A percentile compares a stretch with the other conserved stretches of the same genome.
These are phyloP conservation scores for Lepidurus apus DNA, from an alignment of 1,140 invertebrate genomes.

Conservation along the genomic window DNA sequence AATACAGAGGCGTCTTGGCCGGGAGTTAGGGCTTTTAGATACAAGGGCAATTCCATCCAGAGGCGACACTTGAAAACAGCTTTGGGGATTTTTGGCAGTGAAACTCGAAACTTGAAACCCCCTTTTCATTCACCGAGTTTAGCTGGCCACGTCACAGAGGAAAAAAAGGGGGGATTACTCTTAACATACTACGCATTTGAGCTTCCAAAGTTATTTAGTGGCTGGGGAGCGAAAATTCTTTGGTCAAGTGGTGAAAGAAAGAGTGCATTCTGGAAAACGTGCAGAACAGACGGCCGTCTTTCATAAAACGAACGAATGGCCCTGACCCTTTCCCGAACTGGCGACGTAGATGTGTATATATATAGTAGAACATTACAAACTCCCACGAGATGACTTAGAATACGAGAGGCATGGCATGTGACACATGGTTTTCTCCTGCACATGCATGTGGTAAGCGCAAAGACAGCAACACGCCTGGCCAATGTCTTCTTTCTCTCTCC, in stretches of 20 bases:
- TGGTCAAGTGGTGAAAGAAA: constrained; percentile 14
- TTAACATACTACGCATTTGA: not conserved
- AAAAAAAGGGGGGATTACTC: not conserved
- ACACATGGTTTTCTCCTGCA: constrained; percentile 15
- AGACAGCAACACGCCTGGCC: constrained; percentile 8
- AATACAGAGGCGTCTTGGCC: too few species aligned
- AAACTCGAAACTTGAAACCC: too few species aligned
- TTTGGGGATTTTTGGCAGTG: too few species aligned
- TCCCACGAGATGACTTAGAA: not conserved
- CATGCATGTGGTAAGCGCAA: constrained; percentile 12
- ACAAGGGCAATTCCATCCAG: too few species aligned
- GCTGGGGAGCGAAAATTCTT: not conserved
- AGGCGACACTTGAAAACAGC: too few species aligned
- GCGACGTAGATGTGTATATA: not conserved
- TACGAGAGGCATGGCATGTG: not conserved
- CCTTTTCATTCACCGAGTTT: too few species aligned
- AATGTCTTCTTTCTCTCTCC: constrained; percentile 1
- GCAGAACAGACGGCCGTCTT: not conserved
- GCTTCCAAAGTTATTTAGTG: not conserved
- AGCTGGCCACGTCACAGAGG: too few species aligned
- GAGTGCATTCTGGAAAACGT: not conserved
- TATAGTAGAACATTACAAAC: not conserved
- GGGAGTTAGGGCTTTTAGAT: too few species aligned
- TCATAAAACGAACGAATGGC: not conserved
- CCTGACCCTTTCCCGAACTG: constrained; percentile 1